Evolutionary conservation across 2,797 vertebrate species (phyloP).

Genomic region (Otolemur crassicaudatus): DNA sequence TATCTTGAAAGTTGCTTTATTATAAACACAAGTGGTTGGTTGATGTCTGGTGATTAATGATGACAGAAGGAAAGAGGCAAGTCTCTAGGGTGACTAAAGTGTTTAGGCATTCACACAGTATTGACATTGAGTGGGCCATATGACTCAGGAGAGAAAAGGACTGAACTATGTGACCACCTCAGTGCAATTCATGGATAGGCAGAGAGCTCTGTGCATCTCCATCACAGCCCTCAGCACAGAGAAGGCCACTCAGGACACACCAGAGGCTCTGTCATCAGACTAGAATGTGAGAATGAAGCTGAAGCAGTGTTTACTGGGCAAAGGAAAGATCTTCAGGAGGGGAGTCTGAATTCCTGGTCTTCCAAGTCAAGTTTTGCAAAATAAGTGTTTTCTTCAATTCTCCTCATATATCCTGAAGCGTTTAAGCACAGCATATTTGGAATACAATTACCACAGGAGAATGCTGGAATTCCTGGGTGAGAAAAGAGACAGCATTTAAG

Average conservation of each 20-base stretch:
- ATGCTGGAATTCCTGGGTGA: neutral
- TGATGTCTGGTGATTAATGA: conserved; percentile 23
- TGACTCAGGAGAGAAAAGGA: neutral
- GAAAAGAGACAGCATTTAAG: conserved; percentile 28
- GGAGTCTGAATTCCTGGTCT: neutral
- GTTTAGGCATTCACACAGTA: neutral
- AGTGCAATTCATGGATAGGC: neutral
- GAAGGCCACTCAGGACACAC: neutral
- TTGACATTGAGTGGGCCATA: neutral
- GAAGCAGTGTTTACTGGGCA: neutral
- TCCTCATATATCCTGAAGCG: neutral
- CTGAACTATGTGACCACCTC: neutral
- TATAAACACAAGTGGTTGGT: neutral
- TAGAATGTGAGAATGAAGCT: neutral
- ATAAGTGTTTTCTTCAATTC: neutral
- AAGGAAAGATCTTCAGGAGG: neutral
- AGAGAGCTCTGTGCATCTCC: neutral
- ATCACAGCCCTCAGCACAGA: neutral
- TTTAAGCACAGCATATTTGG: neutral
- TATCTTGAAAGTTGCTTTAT: conserved; percentile 13
- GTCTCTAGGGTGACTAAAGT: neutral
- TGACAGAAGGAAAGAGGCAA: neutral
- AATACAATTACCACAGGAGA: neutral
- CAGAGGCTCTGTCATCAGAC: neutral
- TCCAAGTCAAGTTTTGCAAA: neutral